Evolutionary conservation across 1,140 invertebrate species (phyloP).

Genomic region (Ericerus pela): DNA sequence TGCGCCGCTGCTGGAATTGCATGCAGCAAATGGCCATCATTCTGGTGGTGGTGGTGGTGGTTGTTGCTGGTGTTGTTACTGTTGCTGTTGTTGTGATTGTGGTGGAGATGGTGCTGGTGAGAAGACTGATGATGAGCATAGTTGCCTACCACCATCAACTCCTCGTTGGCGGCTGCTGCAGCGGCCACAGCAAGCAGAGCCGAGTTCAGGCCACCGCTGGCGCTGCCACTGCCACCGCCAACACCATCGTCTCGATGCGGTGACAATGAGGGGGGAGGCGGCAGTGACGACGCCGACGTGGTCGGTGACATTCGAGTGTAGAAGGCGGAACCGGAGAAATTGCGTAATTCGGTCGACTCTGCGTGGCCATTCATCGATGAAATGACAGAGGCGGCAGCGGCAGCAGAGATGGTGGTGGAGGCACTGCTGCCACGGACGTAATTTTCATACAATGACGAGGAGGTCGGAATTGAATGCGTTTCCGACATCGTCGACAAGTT

Average conservation of each 20-base stretch:
- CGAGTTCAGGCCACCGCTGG: conserved; percentile 20
- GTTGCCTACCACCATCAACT: background rate
- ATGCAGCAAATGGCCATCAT: conserved; percentile 24
- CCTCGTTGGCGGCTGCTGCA: conserved; percentile 28
- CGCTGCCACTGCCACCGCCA: background rate
- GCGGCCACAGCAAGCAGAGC: conserved; percentile 35
- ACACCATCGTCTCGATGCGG: background rate
- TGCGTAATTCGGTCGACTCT: background rate
- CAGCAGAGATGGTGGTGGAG: no score
- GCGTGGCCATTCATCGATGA: no score
- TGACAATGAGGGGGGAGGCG: background rate
- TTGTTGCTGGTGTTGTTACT: no score
- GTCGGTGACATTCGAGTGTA: background rate
- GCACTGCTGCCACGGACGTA: no score
- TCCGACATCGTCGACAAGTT: no score
- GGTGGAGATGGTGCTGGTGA: conserved; percentile 25
- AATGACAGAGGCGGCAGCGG: no score
- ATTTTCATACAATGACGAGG: no score
- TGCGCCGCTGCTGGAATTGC: background rate
- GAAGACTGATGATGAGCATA: conserved; percentile 25
- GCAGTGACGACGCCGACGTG: background rate
- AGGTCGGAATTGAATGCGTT: no score
- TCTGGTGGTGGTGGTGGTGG: conserved; percentile 18
- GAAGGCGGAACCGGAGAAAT: no score
- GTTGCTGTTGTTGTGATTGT: no score